phyloP scores from a whole-genome alignment of 2,113 vertebrate species.

The Gorsachius goisagi region DNA sequence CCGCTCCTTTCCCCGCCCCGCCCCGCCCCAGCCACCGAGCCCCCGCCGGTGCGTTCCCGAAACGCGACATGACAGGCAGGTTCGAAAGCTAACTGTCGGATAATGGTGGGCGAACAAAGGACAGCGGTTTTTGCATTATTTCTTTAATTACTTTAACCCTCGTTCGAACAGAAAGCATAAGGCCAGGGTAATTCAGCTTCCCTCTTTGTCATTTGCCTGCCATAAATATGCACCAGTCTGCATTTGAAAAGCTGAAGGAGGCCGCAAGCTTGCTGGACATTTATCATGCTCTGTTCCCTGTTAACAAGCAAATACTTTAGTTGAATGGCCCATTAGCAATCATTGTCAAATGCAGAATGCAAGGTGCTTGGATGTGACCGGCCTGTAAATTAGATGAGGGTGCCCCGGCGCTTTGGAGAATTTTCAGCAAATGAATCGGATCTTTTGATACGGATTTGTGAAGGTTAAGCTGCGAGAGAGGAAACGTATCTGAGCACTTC shows the following conservation, averaged over 20 bases:
- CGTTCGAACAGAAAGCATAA: constrained; percentile 72
- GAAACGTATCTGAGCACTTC: constrained; percentile 1
- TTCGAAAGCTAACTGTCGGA: constrained; percentile 53
- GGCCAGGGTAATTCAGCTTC: constrained; percentile 77
- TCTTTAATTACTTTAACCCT: constrained; percentile 83
- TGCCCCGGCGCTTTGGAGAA: constrained; percentile 53
- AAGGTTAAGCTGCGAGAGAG: constrained; percentile 51
- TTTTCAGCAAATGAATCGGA: constrained; percentile 49
- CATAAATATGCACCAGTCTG: constrained; percentile 80
- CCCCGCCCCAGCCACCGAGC: not conserved
- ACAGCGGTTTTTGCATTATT: constrained; percentile 68
- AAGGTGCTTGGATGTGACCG: constrained; percentile 79
- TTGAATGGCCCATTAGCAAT: constrained; percentile 83
- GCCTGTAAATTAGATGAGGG: constrained; percentile 74
- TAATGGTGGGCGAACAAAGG: constrained; percentile 69
- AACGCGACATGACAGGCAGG: constrained; percentile 53
- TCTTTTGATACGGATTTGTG: constrained; percentile 52
- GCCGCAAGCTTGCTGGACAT: constrained; percentile 79
- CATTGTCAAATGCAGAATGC: constrained; percentile 79
- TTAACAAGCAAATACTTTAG: constrained; percentile 83
- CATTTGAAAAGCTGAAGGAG: constrained; percentile 79
- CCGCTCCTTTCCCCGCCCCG: not conserved
- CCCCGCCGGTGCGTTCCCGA: constrained; percentile 23
- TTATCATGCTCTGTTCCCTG: constrained; percentile 79
- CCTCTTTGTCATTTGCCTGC: constrained; percentile 77